These are phyloP conservation scores for Mormyrus hasselquistii DNA, from an alignment of 2,797 vertebrate species.

Conservation along the genomic window DNA sequence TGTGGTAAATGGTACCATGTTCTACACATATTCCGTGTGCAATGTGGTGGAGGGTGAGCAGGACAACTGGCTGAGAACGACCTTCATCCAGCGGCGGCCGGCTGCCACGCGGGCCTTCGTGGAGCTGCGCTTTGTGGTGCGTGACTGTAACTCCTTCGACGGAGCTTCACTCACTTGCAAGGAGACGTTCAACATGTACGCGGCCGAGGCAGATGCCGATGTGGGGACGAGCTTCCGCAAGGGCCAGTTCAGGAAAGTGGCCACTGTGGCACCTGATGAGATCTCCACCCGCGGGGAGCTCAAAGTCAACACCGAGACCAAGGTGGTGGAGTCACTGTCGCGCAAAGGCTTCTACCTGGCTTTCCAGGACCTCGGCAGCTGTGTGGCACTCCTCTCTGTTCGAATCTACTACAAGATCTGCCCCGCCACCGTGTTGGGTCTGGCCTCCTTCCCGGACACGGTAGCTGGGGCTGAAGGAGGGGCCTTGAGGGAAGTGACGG, in stretches of 20 bases:
- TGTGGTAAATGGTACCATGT: conserved; percentile 75
- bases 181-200: conserved; percentile 92
- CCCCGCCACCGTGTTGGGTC: conserved; percentile 65
- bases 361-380: conserved; percentile 91
- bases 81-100: conserved; percentile 85
- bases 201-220: conserved; percentile 82
- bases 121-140: conserved; percentile 84
- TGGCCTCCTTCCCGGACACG: conserved; percentile 79
- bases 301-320: conserved; percentile 78
- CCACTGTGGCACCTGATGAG: conserved; percentile 89
- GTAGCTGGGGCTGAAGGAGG: conserved; percentile 77
- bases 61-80: conserved; percentile 97
- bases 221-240: conserved; percentile 92
- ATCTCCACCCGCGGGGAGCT: conserved; percentile 76
- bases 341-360: conserved; percentile 91
- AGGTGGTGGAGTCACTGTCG: conserved; percentile 72
- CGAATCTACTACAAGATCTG: conserved; percentile 90
- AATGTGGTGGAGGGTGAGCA: conserved; percentile 83
- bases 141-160: conserved; percentile 89
- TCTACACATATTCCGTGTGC: conserved; percentile 90
- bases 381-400: conserved; percentile 80
- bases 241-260: conserved; percentile 81
- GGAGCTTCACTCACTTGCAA: conserved; percentile 79
- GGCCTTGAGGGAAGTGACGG: conserved; percentile 69
- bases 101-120: conserved; percentile 81